phyloP scores from a whole-genome alignment of 2,113 vertebrate species.

The Bostrychus sinensis region DNA sequence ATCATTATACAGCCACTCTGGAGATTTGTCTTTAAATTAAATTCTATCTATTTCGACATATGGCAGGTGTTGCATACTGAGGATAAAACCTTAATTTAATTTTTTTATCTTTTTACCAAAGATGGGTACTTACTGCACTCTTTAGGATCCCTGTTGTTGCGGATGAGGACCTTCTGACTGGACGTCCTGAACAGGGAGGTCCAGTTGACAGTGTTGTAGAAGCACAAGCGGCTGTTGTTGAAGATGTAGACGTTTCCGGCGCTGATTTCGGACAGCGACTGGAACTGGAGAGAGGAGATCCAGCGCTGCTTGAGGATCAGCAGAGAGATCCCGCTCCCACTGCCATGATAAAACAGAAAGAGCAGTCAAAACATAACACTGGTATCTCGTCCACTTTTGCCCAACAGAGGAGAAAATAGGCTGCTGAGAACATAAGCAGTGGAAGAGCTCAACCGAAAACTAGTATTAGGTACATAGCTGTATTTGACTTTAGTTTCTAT shows the following conservation, averaged over 20 bases:
- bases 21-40: background rate
- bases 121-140: conserved; percentile 90
- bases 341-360: conserved; percentile 26
- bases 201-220: conserved; percentile 99
- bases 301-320: conserved; percentile 95
- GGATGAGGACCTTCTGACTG: conserved; percentile 89
- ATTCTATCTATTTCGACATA: background rate
- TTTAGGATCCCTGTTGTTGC: conserved; percentile 88
- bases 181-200: conserved; percentile 90
- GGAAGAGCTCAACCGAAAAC: no score
- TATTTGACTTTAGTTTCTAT: no score
- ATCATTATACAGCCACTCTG: background rate
- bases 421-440: no score
- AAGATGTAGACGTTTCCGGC: conserved; percentile 96
- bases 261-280: conserved; percentile 94
- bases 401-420: no score
- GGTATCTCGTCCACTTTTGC: no score
- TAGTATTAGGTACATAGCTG: no score
- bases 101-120: background rate
- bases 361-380: background rate
- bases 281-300: conserved; percentile 92
- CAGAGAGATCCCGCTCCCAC: conserved; percentile 89
- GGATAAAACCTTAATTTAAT: no score
- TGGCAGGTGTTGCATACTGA: background rate
- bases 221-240: conserved; percentile 97